Base-by-base conservation (phyloP, 2,888 invertebrate genomes). In the Galerucella nymphaeae region DNA sequence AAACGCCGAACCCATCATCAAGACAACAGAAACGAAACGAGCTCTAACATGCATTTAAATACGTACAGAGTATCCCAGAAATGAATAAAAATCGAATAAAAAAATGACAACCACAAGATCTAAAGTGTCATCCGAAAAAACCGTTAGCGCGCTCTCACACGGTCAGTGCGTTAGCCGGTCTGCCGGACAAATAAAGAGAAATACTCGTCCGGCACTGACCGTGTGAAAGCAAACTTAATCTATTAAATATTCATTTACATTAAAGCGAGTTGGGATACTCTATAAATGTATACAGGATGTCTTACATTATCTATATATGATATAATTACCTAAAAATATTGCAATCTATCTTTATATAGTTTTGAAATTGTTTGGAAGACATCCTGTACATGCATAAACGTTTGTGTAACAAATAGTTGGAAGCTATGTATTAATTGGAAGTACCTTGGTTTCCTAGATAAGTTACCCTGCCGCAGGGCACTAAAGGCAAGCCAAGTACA, bases 401-500 rank as follows among this genome's bases (percentile, higher is more conserved):
- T 30, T 30, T 30, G 23, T 30, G 23, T 30, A 30, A 30, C 23
- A 4, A 30, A 30, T 30, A 30, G 23, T 30, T 30, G 23, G 23
- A 30, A 30, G 23, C 23, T 30, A 30, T 30, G 23, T 62, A 64
- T 59, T 18, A 58, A 67, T 66, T 13, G 13, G 68, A 73, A 70
- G 79, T 83, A 86, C 86, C 86, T 86, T 85, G 83, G 81, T 81
- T 80, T 83, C 86, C 86, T 79, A 86, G 84, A 84, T 86, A 86
- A 80, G 85, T 85, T 78, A 86, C 82, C 83, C 86, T 86, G 82
- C 86, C 86, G 82, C 86, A 86, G 82, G 86, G 85, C 80, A 86
- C 86, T 83, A 86, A 84, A 82, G 86, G 86, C 80, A 86, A 84
- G 80, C 86, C 87, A 81, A 87, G 84, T 79, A 87, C 87, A 81